Conservation (phyloP, 2,888 invertebrate genomes). For the Nomada hirtipes region DNA sequence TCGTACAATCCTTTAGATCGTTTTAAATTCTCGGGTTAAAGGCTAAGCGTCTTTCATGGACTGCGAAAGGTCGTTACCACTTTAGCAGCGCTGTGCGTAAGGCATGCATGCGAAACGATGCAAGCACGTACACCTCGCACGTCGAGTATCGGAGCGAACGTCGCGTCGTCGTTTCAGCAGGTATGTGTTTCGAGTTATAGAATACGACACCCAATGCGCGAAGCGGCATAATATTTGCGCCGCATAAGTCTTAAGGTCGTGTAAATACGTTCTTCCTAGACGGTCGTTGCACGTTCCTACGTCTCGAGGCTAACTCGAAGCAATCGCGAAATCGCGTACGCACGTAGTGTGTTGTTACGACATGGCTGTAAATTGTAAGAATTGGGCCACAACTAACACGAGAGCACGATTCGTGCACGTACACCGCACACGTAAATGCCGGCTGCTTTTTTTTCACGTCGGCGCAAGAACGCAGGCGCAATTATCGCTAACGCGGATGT, state of each 20-base stretch:
- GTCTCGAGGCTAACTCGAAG: conserved; percentile 38
- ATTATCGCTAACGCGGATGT: conserved; percentile 83
- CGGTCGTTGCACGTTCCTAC: conserved; percentile 33
- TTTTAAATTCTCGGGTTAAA: conserved; percentile 66
- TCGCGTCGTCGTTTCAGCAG: conserved; percentile 36
- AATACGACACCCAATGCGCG: conserved; percentile 30
- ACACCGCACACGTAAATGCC: conserved; percentile 40
- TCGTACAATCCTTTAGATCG: conserved; percentile 40
- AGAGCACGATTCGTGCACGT: conserved; percentile 27
- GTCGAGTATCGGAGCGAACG: conserved; percentile 7
- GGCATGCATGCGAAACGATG: background rate
- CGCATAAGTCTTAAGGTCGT: conserved; percentile 41
- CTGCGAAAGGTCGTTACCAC: conserved; percentile 76
- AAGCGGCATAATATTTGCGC: conserved; percentile 44
- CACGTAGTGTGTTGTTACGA: conserved; percentile 73
- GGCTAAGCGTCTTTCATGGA: conserved; percentile 71
- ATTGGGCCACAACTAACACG: conserved; percentile 77
- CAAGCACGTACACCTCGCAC: background rate
- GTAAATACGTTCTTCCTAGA: conserved; percentile 46
- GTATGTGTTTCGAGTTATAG: conserved; percentile 40
- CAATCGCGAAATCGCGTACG: conserved; percentile 68
- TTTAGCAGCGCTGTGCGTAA: conserved; percentile 47
- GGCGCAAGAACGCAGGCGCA: conserved; percentile 76
- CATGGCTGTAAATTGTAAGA: conserved; percentile 81
- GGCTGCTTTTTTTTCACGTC: conserved; percentile 67